phyloP scores from a whole-genome alignment of 1,140 invertebrate genomes.

The Drosophila busckii region DNA sequence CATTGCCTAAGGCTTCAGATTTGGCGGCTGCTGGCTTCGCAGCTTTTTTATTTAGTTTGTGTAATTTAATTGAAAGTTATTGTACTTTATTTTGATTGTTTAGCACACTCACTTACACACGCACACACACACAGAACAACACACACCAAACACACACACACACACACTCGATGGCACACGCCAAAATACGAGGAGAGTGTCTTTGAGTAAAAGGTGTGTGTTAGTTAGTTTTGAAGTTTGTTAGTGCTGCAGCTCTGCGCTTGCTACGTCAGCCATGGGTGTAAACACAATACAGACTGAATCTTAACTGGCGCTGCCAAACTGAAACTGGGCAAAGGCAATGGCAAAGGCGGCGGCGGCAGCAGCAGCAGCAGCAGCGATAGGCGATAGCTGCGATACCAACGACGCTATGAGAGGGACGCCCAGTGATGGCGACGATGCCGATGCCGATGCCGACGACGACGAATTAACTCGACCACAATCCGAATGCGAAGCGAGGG shows the following conservation, averaged over 20 bases:
- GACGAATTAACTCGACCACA: slow-evolving; percentile 63
- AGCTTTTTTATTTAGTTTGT: background rate
- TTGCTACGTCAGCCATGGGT: slow-evolving; percentile 78
- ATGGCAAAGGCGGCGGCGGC: slow-evolving; percentile 4
- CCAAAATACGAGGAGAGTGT: too few relatives aligned
- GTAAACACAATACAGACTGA: slow-evolving; percentile 79
- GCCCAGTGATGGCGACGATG: slow-evolving; percentile 11
- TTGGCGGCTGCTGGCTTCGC: background rate
- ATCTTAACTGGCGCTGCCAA: slow-evolving; percentile 58
- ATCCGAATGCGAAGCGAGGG: slow-evolving; percentile 36
- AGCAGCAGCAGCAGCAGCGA: slow-evolving; percentile 11
- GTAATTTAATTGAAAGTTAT: background rate
- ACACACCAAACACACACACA: slow-evolving; percentile 1
- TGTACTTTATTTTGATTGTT: slow-evolving; percentile 1
- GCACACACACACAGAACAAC: too few relatives aligned
- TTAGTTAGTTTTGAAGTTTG: background rate
- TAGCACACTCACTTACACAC: too few relatives aligned
- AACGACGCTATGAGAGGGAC: slow-evolving; percentile 21
- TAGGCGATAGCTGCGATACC: slow-evolving; percentile 5
- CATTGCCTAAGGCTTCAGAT: too few relatives aligned
- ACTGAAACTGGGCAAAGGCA: slow-evolving; percentile 36
- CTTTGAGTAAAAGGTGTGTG: background rate
- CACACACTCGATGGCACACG: slow-evolving; percentile 1
- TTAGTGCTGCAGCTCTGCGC: slow-evolving; percentile 40
- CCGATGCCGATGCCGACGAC: background rate